phyloP scores from a whole-genome alignment of 1,140 invertebrate genomes.

The Brachionus koreanus region DNA sequence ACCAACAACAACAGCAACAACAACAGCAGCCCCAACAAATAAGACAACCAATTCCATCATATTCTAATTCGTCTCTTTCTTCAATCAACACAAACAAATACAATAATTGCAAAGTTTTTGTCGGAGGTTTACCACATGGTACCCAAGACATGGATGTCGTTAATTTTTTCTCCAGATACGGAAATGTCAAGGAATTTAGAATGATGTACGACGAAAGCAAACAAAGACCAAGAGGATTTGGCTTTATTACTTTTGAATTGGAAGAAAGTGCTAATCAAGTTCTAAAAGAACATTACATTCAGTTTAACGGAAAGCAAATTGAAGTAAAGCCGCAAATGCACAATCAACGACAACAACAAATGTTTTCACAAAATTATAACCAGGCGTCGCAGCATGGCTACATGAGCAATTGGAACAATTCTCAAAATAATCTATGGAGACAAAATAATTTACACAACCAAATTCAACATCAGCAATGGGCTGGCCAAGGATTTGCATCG shows the following conservation, averaged over 20 bases:
- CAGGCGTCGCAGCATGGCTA: not conserved
- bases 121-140: slow-evolving; percentile 30
- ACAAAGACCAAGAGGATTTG: slow-evolving; percentile 27
- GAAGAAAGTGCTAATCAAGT: slow-evolving; percentile 2
- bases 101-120: slow-evolving; percentile 32
- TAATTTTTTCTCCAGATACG: slow-evolving; percentile 14
- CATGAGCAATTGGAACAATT: slow-evolving; percentile 13
- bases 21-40: not conserved
- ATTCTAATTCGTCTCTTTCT: slow-evolving; percentile 16
- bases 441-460: not conserved
- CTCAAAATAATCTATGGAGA: slow-evolving; percentile 22
- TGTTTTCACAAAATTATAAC: slow-evolving; percentile 22
- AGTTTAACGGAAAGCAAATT: slow-evolving; percentile 34
- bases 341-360: slow-evolving; percentile 22
- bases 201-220: slow-evolving; percentile 21
- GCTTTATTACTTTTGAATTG: slow-evolving; percentile 31
- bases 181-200: slow-evolving; percentile 10
- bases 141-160: slow-evolving; percentile 35
- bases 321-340: slow-evolving; percentile 23
- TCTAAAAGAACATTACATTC: slow-evolving; percentile 22
- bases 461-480: slow-evolving; percentile 9
- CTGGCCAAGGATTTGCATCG: not conserved
- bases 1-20: not conserved
- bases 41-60: slow-evolving; percentile 1
- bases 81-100: slow-evolving; percentile 15